These are phyloP conservation scores for Thripadectes ignobilis DNA, from an alignment of 2,797 vertebrate genomes.

Conservation along the genomic window DNA sequence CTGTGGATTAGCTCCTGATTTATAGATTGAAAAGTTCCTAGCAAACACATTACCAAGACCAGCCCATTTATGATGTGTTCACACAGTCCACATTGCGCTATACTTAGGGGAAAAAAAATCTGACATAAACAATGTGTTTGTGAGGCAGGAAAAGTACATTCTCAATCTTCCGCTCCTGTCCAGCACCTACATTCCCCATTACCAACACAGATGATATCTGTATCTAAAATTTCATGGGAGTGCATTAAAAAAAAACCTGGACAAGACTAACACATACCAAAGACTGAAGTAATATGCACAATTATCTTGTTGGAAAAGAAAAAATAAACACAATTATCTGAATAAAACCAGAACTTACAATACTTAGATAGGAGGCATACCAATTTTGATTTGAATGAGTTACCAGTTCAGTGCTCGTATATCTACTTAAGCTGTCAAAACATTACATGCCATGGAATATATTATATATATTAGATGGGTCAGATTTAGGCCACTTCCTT, in stretches of 20 bases:
- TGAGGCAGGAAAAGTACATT: not conserved
- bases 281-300: constrained; percentile 40
- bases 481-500: constrained; percentile 67
- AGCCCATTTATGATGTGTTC: not conserved
- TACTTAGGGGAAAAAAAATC: rapidly evolving
- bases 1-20: not conserved
- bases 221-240: constrained; percentile 9
- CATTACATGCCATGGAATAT: constrained; percentile 44
- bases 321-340: constrained; percentile 67
- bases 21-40: not conserved
- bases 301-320: constrained; percentile 62
- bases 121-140: not conserved
- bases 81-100: not conserved
- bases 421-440: constrained; percentile 70
- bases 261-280: constrained; percentile 57
- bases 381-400: constrained; percentile 47
- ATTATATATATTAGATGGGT: constrained; percentile 53
- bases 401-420: constrained; percentile 1
- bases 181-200: constrained; percentile 3
- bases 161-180: not conserved
- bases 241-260: constrained; percentile 14
- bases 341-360: constrained; percentile 65
- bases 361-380: constrained; percentile 50
- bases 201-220: not conserved
- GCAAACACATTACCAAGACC: not conserved